Evolutionary conservation across 1,140 invertebrate species (phyloP).

Genomic region (Samia ricini): DNA sequence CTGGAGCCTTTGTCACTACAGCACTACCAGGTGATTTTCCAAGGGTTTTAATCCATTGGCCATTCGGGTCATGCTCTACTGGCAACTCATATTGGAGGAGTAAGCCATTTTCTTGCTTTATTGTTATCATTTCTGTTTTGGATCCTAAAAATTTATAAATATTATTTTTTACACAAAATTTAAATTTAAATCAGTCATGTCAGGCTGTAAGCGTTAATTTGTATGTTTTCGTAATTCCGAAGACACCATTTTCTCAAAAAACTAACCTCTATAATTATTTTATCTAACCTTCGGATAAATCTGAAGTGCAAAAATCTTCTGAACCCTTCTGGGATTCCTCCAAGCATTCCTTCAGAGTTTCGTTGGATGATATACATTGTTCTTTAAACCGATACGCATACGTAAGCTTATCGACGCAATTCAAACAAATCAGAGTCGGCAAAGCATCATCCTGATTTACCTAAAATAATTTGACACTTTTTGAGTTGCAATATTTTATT

Average conservation of each 20-base stretch:
- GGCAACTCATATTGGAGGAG: conserved; percentile 72
- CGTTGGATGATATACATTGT: conserved; percentile 69
- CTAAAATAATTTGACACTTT: conserved; percentile 43
- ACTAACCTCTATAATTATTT: too few relatives aligned
- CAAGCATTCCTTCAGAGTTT: conserved; percentile 71
- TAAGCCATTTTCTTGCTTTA: conserved; percentile 74
- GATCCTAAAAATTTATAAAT: conserved; percentile 6
- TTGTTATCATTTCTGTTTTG: conserved; percentile 70
- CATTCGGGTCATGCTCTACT: conserved; percentile 63
- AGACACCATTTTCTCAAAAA: too few relatives aligned
- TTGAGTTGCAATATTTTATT: conserved; percentile 1
- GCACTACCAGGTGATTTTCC: conserved; percentile 45
- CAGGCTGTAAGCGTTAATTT: background rate
- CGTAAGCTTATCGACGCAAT: conserved; percentile 72
- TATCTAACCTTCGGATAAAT: conserved; percentile 30
- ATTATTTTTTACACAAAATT: background rate
- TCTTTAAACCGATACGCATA: conserved; percentile 72
- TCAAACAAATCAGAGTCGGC: conserved; percentile 72
- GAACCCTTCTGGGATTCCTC: conserved; percentile 65
- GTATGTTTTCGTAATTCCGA: too few relatives aligned
- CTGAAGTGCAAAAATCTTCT: conserved; percentile 31
- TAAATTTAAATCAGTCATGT: background rate
- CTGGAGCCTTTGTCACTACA: conserved; percentile 63
- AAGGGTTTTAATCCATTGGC: conserved; percentile 53
- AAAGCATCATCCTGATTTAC: conserved; percentile 66